Evolutionary conservation across 2,888 invertebrate genomes (phyloP).

Genomic region (Autographa gamma): DNA sequence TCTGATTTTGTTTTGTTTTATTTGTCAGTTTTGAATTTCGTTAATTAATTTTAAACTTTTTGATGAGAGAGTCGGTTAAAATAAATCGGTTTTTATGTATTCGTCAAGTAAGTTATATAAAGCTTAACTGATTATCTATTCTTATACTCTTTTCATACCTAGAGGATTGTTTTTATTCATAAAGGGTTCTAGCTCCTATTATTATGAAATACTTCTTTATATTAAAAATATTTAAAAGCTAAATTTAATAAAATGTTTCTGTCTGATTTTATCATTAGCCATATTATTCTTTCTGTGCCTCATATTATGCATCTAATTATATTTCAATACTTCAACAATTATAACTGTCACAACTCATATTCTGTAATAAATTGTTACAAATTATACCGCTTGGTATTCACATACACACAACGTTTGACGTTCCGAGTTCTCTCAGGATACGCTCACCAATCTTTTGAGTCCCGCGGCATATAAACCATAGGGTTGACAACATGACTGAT

Average conservation of each 20-base stretch:
- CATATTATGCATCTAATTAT: background rate
- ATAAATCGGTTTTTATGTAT: too few species aligned
- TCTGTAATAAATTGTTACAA: conserved; percentile 19
- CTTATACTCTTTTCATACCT: too few species aligned
- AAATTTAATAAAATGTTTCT: too few species aligned
- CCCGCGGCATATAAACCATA: conserved; percentile 18
- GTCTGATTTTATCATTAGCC: too few species aligned
- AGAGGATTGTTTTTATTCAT: too few species aligned
- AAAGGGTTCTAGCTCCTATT: too few species aligned
- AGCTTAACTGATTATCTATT: too few species aligned
- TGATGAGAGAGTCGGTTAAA: background rate
- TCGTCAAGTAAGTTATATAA: too few species aligned
- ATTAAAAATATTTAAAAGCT: too few species aligned
- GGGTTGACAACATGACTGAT: conserved; percentile 40
- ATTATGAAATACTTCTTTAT: too few species aligned
- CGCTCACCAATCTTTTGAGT: conserved; percentile 35
- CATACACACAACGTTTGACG: conserved; percentile 32
- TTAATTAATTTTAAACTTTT: conserved; percentile 32
- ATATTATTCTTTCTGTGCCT: background rate
- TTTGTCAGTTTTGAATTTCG: conserved; percentile 36
- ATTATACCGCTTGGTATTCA: conserved; percentile 44
- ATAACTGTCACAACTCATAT: conserved; percentile 29
- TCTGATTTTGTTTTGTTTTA: conserved; percentile 13
- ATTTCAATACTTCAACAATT: background rate
- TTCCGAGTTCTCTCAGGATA: conserved; percentile 28